A percentile compares a stretch with the other conserved stretches of the same genome.
These are phyloP conservation scores for Agonopterix arenella DNA, from an alignment of 2,888 invertebrate genomes.

Conservation along the genomic window DNA sequence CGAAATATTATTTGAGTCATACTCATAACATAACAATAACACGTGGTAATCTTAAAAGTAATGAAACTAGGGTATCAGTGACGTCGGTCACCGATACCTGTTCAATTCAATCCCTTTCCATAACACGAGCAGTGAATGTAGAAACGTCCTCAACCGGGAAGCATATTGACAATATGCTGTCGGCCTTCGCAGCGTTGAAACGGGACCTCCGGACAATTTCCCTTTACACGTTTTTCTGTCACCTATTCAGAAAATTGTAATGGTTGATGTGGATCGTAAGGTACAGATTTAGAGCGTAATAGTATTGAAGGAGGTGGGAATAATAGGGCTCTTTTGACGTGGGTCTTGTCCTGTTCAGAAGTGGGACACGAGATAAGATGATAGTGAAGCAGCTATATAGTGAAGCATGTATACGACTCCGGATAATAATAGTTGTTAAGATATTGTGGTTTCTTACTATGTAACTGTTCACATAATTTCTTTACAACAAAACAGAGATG, in stretches of 20 bases:
- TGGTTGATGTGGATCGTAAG: constrained; percentile 9
- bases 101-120: constrained; percentile 19
- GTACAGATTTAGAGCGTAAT: constrained; percentile 9
- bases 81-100: constrained; percentile 14
- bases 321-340: not conserved
- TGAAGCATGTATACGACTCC: too few relatives aligned
- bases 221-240: constrained; percentile 19
- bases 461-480: too few relatives aligned
- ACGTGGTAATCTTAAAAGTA: not conserved
- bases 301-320: constrained; percentile 9
- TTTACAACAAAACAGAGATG: too few relatives aligned
- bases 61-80: not conserved
- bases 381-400: too few relatives aligned
- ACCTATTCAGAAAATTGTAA: constrained; percentile 10
- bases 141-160: constrained; percentile 23
- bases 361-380: not conserved
- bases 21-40: too few relatives aligned
- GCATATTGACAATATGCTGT: constrained; percentile 30
- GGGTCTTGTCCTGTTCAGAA: not conserved
- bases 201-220: constrained; percentile 21
- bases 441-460: too few relatives aligned
- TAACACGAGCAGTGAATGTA: constrained; percentile 21
- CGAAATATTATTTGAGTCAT: too few relatives aligned
- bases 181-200: constrained; percentile 10
- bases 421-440: too few relatives aligned